Percentiles rank a stretch among this genome's conserved stretches.
Evolutionary conservation across 2,113 vertebrate species (phyloP).

Genomic region (Dinomys branickii): DNA sequence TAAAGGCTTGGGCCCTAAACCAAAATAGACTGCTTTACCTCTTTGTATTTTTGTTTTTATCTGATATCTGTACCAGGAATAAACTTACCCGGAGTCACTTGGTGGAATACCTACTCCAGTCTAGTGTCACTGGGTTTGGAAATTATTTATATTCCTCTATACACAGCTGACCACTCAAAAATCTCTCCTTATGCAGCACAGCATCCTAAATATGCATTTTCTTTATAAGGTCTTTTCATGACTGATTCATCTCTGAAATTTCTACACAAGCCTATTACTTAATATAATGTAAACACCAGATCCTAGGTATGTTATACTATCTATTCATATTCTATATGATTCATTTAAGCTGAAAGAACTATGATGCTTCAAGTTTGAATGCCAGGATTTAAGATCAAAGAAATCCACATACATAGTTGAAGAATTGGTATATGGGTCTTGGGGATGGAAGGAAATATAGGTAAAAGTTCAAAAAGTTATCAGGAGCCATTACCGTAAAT

Average conservation of each 20-base stretch:
- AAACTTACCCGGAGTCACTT: background rate
- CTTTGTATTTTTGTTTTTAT: background rate
- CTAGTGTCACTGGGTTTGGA: background rate
- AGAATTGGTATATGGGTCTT: background rate
- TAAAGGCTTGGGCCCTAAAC: background rate
- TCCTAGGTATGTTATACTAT: background rate
- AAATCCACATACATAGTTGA: background rate
- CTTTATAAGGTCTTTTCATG: background rate
- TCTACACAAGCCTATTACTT: background rate
- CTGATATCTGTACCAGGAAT: background rate
- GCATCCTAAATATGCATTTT: background rate
- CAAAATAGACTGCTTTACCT: background rate
- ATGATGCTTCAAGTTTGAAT: background rate
- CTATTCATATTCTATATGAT: background rate
- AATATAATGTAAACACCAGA: background rate
- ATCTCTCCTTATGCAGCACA: background rate
- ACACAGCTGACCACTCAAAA: background rate
- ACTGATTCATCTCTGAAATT: background rate
- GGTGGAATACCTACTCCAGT: background rate
- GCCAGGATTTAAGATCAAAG: background rate
- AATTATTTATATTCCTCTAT: background rate
- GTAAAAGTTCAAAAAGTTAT: background rate
- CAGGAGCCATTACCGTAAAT: background rate
- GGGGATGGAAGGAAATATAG: background rate
- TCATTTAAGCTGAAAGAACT: background rate